Evolutionary conservation across 2,113 vertebrate genomes (phyloP), one percentile per base, ranked within the genome.

Genomic region (Thinocorus orbignyianus): DNA sequence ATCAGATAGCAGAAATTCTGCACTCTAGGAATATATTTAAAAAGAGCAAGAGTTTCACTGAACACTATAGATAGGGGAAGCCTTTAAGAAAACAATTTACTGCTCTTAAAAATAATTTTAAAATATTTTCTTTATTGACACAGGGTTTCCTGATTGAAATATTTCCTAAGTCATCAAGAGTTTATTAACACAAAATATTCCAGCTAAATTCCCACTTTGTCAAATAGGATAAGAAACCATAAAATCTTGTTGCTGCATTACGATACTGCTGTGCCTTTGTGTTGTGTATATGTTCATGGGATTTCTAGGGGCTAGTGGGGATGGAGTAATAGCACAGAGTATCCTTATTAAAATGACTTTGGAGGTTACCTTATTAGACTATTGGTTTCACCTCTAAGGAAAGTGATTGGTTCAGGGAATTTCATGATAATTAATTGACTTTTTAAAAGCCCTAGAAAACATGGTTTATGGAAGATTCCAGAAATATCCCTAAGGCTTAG

Each of bases 281-380:
- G 2, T 69, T 65, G 16, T 55, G 24, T 17, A 37, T 0, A 1
- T 23, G 5, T 33, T 46, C 31, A 9, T 3, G 22, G 7, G 3
- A n/a, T 64, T 77, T 64, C 86, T 60, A 2, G 1, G 3, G 9
- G 2, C 6, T 0, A 35, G 4, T 6, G 14, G 13, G 25, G 4
- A 3, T 10, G 2, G 1, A 1, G 14, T 30, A 49, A 46, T 15
- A n/a, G 4, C 11, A 62, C 15, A 80, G 10, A 64, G 5, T 1
- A 60, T 35, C 26, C 17, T 57, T 48, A 42, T 28, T 37, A 30
- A 51, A 66, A 49, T 49, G 0, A 4, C 11, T 37, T 49, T 2
- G 18, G 14, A 12, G 2, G 6, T 68, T 33, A 41, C 10, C 3
- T 71, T 41, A 17, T 54, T 19, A 30, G 9, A 48, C 4, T 33